A percentile compares a stretch with the other conserved stretches of the same genome.
Conservation (phyloP, 2,113 vertebrate genomes). For the Hippocampus barbouri region DNA sequence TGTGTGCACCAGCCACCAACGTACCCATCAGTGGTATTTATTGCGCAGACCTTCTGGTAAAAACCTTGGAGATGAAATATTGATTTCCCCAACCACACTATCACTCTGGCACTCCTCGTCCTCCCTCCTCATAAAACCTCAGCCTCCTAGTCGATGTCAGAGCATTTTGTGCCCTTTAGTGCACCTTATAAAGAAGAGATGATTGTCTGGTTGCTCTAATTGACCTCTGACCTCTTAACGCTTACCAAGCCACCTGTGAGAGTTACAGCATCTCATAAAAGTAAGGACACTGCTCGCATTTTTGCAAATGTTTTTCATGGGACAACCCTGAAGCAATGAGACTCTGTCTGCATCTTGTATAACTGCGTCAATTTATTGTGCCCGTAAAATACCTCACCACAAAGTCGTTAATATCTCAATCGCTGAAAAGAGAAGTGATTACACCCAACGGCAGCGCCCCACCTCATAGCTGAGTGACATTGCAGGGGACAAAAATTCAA, state of each 20-base stretch:
- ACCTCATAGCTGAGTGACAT: too few species aligned
- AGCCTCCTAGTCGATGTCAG: constrained; percentile 17
- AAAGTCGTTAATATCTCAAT: too few species aligned
- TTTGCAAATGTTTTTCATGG: not conserved
- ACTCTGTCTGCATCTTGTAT: not conserved
- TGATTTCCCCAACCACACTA: constrained; percentile 35
- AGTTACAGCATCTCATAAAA: not conserved
- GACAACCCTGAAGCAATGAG: not conserved
- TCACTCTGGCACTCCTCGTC: not conserved
- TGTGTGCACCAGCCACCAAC: constrained; percentile 11
- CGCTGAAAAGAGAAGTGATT: too few species aligned
- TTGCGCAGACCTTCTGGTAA: constrained; percentile 35
- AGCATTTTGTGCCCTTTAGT: constrained; percentile 23
- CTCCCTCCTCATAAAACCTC: constrained; percentile 21
- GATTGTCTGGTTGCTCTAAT: constrained; percentile 19
- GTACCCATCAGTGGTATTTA: constrained; percentile 51
- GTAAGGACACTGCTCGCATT: not conserved
- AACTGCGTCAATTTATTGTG: too few species aligned
- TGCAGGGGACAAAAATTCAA: too few species aligned
- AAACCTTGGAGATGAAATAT: constrained; percentile 60
- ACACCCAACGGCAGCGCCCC: too few species aligned
- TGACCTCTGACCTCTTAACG: not conserved
- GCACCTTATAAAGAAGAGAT: constrained; percentile 13
- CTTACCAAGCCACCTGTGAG: not conserved
- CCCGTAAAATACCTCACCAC: too few species aligned